phyloP scores from a whole-genome alignment of 2,888 invertebrate genomes.

The Diarsia brunnea region DNA sequence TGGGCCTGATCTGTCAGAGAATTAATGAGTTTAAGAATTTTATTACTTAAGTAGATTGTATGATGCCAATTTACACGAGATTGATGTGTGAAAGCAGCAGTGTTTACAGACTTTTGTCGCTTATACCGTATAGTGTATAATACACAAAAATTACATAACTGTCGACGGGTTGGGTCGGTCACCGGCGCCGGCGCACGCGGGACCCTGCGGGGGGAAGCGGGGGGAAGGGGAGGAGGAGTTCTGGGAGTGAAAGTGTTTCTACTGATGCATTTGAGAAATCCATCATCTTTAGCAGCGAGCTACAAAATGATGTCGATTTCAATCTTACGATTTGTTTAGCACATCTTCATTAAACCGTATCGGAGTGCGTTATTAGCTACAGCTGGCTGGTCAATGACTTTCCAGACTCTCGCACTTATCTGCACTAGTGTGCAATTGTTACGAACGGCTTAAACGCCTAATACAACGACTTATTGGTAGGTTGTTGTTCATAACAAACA shows the following conservation, averaged over 20 bases:
- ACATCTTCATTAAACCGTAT: constrained; percentile 64
- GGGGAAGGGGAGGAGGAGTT: constrained; percentile 61
- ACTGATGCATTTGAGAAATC: constrained; percentile 81
- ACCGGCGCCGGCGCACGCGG: constrained; percentile 52
- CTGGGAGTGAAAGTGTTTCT: constrained; percentile 82
- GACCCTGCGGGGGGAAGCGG: constrained; percentile 35
- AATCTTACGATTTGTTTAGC: constrained; percentile 71
- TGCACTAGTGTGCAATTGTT: not conserved
- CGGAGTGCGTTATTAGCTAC: constrained; percentile 57
- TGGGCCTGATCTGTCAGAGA: not conserved
- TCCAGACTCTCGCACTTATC: constrained; percentile 28
- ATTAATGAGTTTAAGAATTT: not conserved
- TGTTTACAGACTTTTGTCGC: not conserved
- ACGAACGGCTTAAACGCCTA: not conserved
- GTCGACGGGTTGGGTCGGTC: constrained; percentile 62
- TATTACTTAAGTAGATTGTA: not conserved
- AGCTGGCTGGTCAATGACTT: constrained; percentile 43
- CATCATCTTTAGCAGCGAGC: constrained; percentile 75
- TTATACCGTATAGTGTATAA: constrained; percentile 28
- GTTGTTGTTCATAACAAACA: constrained; percentile 1
- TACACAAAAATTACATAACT: constrained; percentile 72
- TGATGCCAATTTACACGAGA: not conserved
- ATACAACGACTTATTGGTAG: not conserved
- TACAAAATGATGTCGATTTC: constrained; percentile 77
- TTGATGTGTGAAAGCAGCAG: not conserved